Conservation (phyloP, 2,113 vertebrate genomes). For the Oncorhynchus kisutch region DNA sequence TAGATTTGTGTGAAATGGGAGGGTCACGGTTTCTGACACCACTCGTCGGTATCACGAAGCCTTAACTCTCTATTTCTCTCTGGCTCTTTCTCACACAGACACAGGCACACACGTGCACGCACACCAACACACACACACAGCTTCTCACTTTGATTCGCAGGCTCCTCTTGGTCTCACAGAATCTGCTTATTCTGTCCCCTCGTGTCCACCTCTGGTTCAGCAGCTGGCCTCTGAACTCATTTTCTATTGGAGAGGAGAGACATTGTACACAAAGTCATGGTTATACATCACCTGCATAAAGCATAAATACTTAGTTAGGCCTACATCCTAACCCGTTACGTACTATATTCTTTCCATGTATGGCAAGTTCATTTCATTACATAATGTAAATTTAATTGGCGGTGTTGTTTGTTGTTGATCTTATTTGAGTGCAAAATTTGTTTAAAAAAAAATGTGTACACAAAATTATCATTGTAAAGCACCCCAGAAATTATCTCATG, state of each 20-base stretch:
- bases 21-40: neutral
- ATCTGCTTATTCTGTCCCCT: slow-evolving; percentile 77
- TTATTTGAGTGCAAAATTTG: too few species aligned
- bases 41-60: neutral
- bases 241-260: slow-evolving; percentile 68
- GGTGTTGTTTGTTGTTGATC: too few species aligned
- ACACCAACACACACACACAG: neutral
- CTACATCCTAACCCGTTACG: too few species aligned
- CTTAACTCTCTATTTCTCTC: neutral
- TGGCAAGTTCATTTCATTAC: too few species aligned
- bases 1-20: neutral
- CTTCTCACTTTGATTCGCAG: slow-evolving; percentile 79
- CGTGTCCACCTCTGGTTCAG: slow-evolving; percentile 85
- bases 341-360: too few species aligned
- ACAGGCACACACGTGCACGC: neutral
- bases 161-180: slow-evolving; percentile 71
- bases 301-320: neutral
- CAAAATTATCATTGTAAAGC: too few species aligned
- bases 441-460: too few species aligned
- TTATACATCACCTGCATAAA: neutral
- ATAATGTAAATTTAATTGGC: too few species aligned
- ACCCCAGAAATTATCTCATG: too few species aligned
- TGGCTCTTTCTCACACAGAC: neutral
- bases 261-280: neutral
- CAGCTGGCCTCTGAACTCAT: slow-evolving; percentile 88